Percentiles rank a stretch among this genome's conserved stretches.
Evolutionary conservation across 2,113 vertebrate species (phyloP).

Genomic region (Acanthisitta chloris): DNA sequence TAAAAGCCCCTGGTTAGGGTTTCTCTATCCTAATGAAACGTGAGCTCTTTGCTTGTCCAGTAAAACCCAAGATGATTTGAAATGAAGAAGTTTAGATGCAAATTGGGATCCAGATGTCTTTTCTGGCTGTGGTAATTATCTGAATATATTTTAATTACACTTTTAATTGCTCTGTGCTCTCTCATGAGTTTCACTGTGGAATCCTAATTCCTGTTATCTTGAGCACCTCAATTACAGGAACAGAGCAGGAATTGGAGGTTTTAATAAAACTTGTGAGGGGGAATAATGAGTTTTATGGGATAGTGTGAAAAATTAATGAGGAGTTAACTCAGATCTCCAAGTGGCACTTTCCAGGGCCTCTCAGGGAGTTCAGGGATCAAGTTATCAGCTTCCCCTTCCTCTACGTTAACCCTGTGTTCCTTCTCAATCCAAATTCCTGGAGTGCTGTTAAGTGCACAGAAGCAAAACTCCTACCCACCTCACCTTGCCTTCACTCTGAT

Average conservation of each 20-base stretch:
- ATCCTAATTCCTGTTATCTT: background rate
- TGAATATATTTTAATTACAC: background rate
- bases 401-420: background rate
- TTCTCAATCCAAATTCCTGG: background rate
- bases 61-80: background rate
- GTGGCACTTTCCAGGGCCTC: background rate
- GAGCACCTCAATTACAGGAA: background rate
- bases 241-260: background rate
- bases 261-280: background rate
- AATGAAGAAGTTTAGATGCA: background rate
- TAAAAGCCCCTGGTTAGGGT: background rate
- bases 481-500: rapidly evolving
- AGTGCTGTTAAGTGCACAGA: background rate
- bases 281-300: background rate
- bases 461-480: background rate
- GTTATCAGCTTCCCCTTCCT: background rate
- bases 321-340: background rate
- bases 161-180: background rate
- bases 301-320: background rate
- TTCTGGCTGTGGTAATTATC: background rate
- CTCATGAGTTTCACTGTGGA: background rate
- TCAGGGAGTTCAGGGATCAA: background rate
- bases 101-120: background rate
- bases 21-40: background rate
- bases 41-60: background rate